Conservation (phyloP, 2,113 vertebrate genomes). For the Istiophorus platypterus region DNA sequence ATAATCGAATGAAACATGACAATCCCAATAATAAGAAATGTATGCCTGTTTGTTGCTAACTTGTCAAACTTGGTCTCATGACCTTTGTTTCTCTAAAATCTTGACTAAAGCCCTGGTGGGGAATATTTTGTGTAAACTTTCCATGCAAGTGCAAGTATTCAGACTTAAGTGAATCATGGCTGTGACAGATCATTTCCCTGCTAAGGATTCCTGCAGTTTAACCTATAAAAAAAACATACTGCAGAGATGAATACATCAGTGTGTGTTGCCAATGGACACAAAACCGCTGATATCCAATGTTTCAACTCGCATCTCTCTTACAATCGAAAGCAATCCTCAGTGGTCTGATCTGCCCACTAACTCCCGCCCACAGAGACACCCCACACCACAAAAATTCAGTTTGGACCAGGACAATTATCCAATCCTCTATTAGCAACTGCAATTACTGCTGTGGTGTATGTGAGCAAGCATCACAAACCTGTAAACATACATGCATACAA, state of each 20-base stretch:
- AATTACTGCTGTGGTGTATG: slow-evolving; percentile 48
- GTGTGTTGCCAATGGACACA: slow-evolving; percentile 33
- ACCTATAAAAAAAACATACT: slow-evolving; percentile 24
- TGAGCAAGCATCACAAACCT: slow-evolving; percentile 21
- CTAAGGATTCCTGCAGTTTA: slow-evolving; percentile 9
- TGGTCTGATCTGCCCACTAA: slow-evolving; percentile 20
- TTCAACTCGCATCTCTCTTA: slow-evolving; percentile 20
- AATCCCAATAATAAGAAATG: not conserved
- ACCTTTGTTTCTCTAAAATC: not conserved
- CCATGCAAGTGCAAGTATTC: slow-evolving; percentile 1
- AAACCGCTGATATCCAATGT: slow-evolving; percentile 34
- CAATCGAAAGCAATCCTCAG: slow-evolving; percentile 39
- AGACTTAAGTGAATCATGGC: slow-evolving; percentile 26
- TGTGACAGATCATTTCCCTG: not conserved
- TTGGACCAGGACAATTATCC: slow-evolving; percentile 45
- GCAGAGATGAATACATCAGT: slow-evolving; percentile 36
- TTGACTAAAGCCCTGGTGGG: not conserved
- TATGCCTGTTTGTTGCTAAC: not conserved
- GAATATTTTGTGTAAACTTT: not conserved
- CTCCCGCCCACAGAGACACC: slow-evolving; percentile 37
- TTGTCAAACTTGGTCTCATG: not conserved
- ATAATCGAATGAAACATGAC: slow-evolving; percentile 14
- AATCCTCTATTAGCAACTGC: slow-evolving; percentile 34
- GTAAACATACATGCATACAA: slow-evolving; percentile 48
- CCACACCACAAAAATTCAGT: slow-evolving; percentile 41